These are phyloP conservation scores for Macrocentrus cingulum DNA, from an alignment of 1,140 invertebrate genomes.

Conservation along the genomic window DNA sequence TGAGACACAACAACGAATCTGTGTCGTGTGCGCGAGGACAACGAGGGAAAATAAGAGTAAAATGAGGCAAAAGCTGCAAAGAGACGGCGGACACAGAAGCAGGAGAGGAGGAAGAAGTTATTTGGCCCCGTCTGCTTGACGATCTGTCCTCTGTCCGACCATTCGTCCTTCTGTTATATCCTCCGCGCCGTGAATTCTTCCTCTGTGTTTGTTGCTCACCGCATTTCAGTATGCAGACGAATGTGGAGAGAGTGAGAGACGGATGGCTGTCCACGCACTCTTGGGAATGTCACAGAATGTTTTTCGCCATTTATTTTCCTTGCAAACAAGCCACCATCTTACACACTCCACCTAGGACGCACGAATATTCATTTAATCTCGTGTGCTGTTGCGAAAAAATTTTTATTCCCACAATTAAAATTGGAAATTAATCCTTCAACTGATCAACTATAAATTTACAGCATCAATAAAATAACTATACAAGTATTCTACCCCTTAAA, in stretches of 20 bases:
- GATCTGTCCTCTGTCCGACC: conserved; percentile 22
- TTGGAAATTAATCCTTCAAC: too few species aligned
- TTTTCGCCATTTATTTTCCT: background rate
- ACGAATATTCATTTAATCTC: too few species aligned
- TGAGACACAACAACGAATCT: background rate
- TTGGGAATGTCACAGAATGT: conserved; percentile 7
- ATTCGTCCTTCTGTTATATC: conserved; percentile 21
- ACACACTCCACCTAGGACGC: too few species aligned
- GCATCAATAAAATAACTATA: too few species aligned
- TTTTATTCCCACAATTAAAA: too few species aligned
- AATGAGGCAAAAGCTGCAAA: background rate
- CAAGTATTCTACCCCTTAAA: too few species aligned
- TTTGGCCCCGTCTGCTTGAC: conserved; percentile 30
- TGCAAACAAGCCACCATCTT: too few species aligned
- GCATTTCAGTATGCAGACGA: conserved; percentile 34
- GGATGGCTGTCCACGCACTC: conserved; percentile 31
- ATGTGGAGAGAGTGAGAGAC: conserved; percentile 32
- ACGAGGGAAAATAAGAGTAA: conserved; percentile 9
- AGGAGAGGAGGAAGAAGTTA: conserved; percentile 27
- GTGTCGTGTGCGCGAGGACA: conserved; percentile 21
- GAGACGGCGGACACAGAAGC: background rate
- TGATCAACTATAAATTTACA: too few species aligned
- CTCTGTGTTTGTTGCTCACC: conserved; percentile 25
- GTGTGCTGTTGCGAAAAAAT: too few species aligned
- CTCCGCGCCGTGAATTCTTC: conserved; percentile 24